These are phyloP conservation scores for Falco novaeseelandiae DNA, from an alignment of 2,797 vertebrate species.

Conservation along the genomic window DNA sequence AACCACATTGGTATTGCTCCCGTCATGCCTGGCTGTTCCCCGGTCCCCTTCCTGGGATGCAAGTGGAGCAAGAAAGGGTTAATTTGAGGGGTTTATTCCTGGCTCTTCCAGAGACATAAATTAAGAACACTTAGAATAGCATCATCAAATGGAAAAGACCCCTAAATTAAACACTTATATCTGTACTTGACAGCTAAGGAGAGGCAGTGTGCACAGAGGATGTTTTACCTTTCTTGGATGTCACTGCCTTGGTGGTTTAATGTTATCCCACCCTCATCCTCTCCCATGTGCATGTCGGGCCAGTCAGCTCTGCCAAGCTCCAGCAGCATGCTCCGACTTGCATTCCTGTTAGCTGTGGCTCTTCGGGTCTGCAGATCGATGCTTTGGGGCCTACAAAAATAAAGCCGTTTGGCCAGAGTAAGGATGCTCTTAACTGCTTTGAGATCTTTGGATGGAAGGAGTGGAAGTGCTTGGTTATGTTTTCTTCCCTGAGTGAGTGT, in stretches of 20 bases:
- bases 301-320: background rate
- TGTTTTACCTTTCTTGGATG: background rate
- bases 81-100: background rate
- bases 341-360: background rate
- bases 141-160: background rate
- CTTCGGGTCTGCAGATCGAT: background rate
- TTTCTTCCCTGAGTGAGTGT: background rate
- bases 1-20: background rate
- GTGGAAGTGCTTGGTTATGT: background rate
- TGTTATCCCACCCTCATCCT: background rate
- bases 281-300: background rate
- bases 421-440: background rate
- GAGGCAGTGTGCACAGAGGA: background rate
- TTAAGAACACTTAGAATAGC: background rate
- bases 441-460: background rate
- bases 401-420: background rate
- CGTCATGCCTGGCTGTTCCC: accelerated
- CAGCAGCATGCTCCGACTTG: background rate
- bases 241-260: background rate
- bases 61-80: background rate
- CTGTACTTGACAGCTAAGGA: background rate
- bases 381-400: background rate
- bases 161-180: background rate
- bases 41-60: background rate
- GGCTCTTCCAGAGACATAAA: background rate